These are phyloP conservation scores for Corbicula japonica DNA, from an alignment of 2,888 invertebrate species.

Conservation along the genomic window DNA sequence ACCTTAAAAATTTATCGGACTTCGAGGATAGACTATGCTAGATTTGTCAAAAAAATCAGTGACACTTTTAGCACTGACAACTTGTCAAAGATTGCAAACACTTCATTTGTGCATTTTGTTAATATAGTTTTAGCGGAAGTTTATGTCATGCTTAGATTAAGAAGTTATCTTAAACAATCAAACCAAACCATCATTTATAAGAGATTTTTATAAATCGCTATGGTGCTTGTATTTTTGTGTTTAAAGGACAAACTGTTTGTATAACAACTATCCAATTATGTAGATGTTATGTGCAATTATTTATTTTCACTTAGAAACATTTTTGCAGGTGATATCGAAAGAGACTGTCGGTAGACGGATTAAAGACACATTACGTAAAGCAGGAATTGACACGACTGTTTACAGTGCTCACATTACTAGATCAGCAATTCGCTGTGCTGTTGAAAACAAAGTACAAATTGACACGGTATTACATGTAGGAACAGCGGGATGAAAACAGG, in stretches of 20 bases:
- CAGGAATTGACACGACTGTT: slow-evolving; percentile 44
- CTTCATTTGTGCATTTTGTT: slow-evolving; percentile 43
- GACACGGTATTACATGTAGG: slow-evolving; percentile 43
- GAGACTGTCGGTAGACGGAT: slow-evolving; percentile 54
- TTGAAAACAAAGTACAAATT: slow-evolving; percentile 15
- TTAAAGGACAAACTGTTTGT: slow-evolving; percentile 33
- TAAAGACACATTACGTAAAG: slow-evolving; percentile 19
- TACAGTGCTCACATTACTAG: slow-evolving; percentile 49
- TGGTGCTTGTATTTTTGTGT: slow-evolving; percentile 55
- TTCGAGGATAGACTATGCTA: slow-evolving; percentile 29
- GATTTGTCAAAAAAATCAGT: slow-evolving; percentile 39
- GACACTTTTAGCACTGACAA: slow-evolving; percentile 52
- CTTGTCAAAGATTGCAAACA: slow-evolving; percentile 52
- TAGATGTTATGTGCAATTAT: slow-evolving; percentile 25
- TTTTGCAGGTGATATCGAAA: slow-evolving; percentile 34
- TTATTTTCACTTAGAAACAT: slow-evolving; percentile 42
- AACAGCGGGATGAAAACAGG: slow-evolving; percentile 48
- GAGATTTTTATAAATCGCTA: slow-evolving; percentile 11
- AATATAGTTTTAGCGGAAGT: slow-evolving; percentile 23
- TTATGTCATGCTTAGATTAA: slow-evolving; percentile 21
- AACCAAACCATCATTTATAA: slow-evolving; percentile 39
- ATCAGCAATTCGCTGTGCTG: slow-evolving; percentile 35
- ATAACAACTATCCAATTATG: slow-evolving; percentile 30
- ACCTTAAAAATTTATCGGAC: slow-evolving; percentile 30
- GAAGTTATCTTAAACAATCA: slow-evolving; percentile 49